Percentiles rank a stretch among this genome's conserved stretches.
Evolutionary conservation across 2,113 vertebrate species (phyloP).

Genomic region (Parus major): DNA sequence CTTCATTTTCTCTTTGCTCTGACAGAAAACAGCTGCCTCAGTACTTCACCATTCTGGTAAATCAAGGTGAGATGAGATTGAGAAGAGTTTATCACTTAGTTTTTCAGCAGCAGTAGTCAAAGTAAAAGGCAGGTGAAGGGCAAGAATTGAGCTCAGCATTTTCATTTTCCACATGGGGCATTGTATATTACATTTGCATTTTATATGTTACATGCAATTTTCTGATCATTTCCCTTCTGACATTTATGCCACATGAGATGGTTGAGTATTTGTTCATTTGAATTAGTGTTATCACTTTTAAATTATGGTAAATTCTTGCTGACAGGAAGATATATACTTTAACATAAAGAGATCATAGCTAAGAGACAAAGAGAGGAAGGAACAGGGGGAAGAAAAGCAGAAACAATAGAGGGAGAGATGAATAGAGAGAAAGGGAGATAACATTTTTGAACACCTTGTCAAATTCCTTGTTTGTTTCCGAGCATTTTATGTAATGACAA

Average conservation of each 20-base stretch:
- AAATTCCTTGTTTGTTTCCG: neutral
- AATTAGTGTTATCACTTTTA: neutral
- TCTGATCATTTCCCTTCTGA: neutral
- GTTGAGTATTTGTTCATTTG: neutral
- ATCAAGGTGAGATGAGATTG: conserved; percentile 2
- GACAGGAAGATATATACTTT: neutral
- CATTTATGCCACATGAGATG: neutral
- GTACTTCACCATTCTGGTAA: neutral
- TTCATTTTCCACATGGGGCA: conserved; percentile 30
- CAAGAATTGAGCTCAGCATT: conserved; percentile 12
- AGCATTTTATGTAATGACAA: neutral
- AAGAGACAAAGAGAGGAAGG: neutral
- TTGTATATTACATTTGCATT: conserved; percentile 37
- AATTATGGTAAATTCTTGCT: neutral
- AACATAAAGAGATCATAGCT: neutral
- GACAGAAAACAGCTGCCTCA: neutral
- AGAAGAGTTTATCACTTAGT: neutral
- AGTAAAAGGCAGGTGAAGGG: conserved; percentile 45
- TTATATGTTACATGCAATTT: conserved; percentile 26
- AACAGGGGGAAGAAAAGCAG: neutral
- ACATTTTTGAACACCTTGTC: neutral
- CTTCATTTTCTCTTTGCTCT: neutral
- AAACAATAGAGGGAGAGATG: neutral
- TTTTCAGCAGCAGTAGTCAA: conserved; percentile 10
- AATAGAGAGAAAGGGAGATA: neutral